Evolutionary conservation across 2,888 invertebrate species (phyloP), one percentile per base, ranked within the genome.

Genomic region (Lithophane socia): DNA sequence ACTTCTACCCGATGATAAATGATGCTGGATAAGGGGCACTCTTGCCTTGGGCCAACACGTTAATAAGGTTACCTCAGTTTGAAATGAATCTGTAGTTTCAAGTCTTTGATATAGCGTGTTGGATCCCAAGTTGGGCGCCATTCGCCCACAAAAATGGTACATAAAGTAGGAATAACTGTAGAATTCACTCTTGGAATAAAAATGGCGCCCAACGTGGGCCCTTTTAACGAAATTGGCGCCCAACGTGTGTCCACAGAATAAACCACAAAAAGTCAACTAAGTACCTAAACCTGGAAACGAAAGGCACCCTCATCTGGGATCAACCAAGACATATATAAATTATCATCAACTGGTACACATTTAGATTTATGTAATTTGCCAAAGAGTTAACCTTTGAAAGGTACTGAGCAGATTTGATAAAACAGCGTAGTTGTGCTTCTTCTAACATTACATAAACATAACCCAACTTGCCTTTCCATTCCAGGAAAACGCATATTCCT

Each of bases 401-500:
- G 3, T 54, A 21, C 52, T 13, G 1, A 21, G 21, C 56, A 67
- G 8, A 18, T 64, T 64, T 16, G 37, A 16, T 16, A 61, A 37
- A 18, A 9, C 61, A 52, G 12, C 8, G 9, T 0, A 60, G 1
- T 58, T 10, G 18, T 47, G 10, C 29, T n/a, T 58, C 4, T 44
- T n/a, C 1, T 12, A 16, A 18, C 37, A 49, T 10, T 18, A 12
- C 18, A 37, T 72, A n/a, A 58, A 12, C 18, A 37, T 72, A n/a
- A 58, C 18, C n/a, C 8, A 29, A n/a, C 16, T 10, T 49, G 5
- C 29, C n/a, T 73, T 71, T 72, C 24, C 1, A 24, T 92, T 91
- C 13, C 91, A 97, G 97, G 97, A n/a, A 97, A 97, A 89, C 96
- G 98, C 64, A 97, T 98, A 12, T 98, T 98, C 97, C 94, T 98